Percentiles rank a stretch among this genome's conserved stretches.
Evolutionary conservation across 2,797 vertebrate species (phyloP).

Genomic region (Parauchenoglanis punctatus): DNA sequence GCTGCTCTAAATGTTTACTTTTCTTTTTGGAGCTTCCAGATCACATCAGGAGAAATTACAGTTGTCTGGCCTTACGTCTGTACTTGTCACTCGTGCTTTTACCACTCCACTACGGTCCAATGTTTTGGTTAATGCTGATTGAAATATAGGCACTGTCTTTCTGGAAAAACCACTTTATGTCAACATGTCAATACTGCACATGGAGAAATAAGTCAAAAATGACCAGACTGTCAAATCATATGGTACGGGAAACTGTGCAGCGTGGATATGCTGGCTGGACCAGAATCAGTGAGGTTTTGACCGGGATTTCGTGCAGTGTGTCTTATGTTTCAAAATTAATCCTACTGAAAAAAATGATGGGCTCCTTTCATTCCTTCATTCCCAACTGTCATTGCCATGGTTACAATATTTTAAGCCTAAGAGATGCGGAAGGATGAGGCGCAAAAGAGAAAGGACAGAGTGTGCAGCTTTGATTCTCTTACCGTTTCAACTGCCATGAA

Average conservation of each 20-base stretch:
- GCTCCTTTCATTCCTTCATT: slow-evolving; percentile 73
- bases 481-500: slow-evolving; percentile 71
- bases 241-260: slow-evolving; percentile 69
- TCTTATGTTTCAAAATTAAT: slow-evolving; percentile 83
- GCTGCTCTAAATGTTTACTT: slow-evolving; percentile 54
- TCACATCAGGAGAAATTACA: slow-evolving; percentile 74
- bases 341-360: slow-evolving; percentile 78
- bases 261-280: slow-evolving; percentile 67
- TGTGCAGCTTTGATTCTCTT: slow-evolving; percentile 63
- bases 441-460: slow-evolving; percentile 50
- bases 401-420: slow-evolving; percentile 70
- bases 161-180: slow-evolving; percentile 79
- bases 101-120: slow-evolving; percentile 68
- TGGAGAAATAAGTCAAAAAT: slow-evolving; percentile 79
- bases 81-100: slow-evolving; percentile 64
- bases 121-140: slow-evolving; percentile 78
- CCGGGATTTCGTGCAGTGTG: slow-evolving; percentile 75
- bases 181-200: slow-evolving; percentile 79
- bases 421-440: slow-evolving; percentile 56
- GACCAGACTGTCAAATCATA: slow-evolving; percentile 80
- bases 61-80: slow-evolving; percentile 70
- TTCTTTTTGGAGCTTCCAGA: slow-evolving; percentile 62
- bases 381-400: slow-evolving; percentile 74
- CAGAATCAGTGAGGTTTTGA: slow-evolving; percentile 76
- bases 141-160: slow-evolving; percentile 77